Conservation (phyloP, 30 jellyfish, hydroid and myxozoan species). For the Pelagia noctiluca region DNA sequence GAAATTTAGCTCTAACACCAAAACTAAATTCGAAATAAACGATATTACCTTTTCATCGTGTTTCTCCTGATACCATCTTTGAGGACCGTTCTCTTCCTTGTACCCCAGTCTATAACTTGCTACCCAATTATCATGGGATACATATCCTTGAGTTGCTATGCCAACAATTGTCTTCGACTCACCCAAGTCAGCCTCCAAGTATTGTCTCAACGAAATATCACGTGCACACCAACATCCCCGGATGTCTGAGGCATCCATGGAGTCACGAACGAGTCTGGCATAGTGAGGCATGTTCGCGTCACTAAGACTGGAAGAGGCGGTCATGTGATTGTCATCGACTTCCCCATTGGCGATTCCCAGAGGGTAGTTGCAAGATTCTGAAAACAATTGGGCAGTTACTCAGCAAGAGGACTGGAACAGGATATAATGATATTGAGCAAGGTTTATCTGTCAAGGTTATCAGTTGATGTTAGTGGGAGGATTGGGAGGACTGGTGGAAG, state of each 20-base stretch:
- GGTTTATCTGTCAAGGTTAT: too few species aligned
- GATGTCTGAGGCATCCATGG: conserved; percentile 87
- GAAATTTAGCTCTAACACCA: neutral
- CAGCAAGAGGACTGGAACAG: neutral
- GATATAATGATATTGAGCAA: too few species aligned
- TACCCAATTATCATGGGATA: conserved; percentile 99
- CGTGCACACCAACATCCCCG: conserved; percentile 99
- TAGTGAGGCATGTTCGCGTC: conserved; percentile 76
- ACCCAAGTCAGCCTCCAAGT: conserved; percentile 96
- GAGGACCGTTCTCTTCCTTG: conserved; percentile 94
- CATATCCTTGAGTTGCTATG: conserved; percentile 85
- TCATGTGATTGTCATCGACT: conserved; percentile 93
- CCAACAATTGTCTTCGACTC: conserved; percentile 94
- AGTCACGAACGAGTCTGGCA: conserved; percentile 97
- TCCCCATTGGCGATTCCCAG: conserved; percentile 98
- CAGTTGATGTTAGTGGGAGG: too few species aligned
- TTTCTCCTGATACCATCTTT: conserved; percentile 95
- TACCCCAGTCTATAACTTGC: conserved; percentile 96
- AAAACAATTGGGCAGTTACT: too few species aligned
- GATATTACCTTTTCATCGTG: conserved; percentile 97
- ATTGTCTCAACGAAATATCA: conserved; percentile 94
- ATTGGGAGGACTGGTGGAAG: too few species aligned
- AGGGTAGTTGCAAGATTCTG: conserved; percentile 94
- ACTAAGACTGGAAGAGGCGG: conserved; percentile 86
- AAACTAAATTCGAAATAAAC: too few species aligned